Evolutionary conservation across 2,888 invertebrate genomes (phyloP).

Genomic region (Rhagium mordax): DNA sequence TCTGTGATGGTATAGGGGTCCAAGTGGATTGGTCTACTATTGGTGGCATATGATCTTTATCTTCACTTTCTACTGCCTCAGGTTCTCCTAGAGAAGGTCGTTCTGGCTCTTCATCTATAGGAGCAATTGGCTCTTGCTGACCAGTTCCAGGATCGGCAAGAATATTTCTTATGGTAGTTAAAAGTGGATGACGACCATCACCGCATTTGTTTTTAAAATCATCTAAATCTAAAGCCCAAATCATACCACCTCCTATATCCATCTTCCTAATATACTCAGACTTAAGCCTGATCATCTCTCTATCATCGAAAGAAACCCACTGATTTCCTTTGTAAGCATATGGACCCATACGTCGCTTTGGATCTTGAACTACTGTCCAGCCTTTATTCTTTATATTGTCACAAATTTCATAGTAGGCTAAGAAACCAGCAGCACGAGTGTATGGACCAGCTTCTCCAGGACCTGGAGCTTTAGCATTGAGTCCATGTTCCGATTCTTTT

Average conservation of each 20-base stretch:
- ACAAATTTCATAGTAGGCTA: slow-evolving; percentile 94
- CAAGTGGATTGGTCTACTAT: slow-evolving; percentile 46
- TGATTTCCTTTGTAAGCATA: slow-evolving; percentile 90
- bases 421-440: slow-evolving; percentile 87
- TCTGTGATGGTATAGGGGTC: slow-evolving; percentile 39
- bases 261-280: slow-evolving; percentile 84
- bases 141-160: slow-evolving; percentile 72
- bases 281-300: slow-evolving; percentile 84
- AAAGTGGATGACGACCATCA: slow-evolving; percentile 84
- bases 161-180: slow-evolving; percentile 83
- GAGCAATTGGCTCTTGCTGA: slow-evolving; percentile 51
- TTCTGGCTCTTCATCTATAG: slow-evolving; percentile 46
- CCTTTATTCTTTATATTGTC: slow-evolving; percentile 83
- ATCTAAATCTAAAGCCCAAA: slow-evolving; percentile 92
- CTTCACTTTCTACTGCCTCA: slow-evolving; percentile 48
- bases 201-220: slow-evolving; percentile 88
- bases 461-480: slow-evolving; percentile 84
- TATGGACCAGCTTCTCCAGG: slow-evolving; percentile 90
- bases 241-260: slow-evolving; percentile 90
- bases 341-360: slow-evolving; percentile 86
- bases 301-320: slow-evolving; percentile 92
- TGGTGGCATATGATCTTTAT: slow-evolving; percentile 39
- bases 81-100: slow-evolving; percentile 36
- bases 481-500: slow-evolving; percentile 75
- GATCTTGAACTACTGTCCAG: slow-evolving; percentile 87